Evolutionary conservation across 1,140 invertebrate genomes (phyloP), one percentile per base, ranked within the genome.

Genomic region (Neodiprion virginianus): DNA sequence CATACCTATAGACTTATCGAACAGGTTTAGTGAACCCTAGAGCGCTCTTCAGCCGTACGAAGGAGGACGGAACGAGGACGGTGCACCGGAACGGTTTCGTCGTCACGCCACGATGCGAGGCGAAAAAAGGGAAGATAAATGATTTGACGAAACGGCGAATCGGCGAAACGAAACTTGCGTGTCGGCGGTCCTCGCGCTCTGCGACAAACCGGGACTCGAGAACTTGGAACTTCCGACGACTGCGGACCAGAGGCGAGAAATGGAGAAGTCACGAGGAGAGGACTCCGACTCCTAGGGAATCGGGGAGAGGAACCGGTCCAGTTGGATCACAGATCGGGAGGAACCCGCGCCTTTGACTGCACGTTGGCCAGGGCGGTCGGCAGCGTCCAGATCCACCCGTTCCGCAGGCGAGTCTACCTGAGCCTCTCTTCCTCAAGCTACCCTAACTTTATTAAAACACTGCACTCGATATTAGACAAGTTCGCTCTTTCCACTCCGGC

Each of bases 251-350:
- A 79, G 1, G 28, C 28, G 28, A 40, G 28, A 40, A 40, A 40
- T 40, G 28, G 28, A 40, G 28, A 40, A 40, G 28, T 2, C 4
- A 40, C 1, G 28, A 40, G 2, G 47, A 69, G 68, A 73, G 69
- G 75, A 75, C 77, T 75, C 74, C 74, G 72, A 79, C 74, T 79
- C 78, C 78, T 79, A 79, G 78, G 71, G 72, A 77, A 76, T 79
- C 70, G 69, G 65, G 68, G 65, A 71, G 75, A 77, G 53, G 53
- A 79, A 79, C 78, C 78, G 78, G 78, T 79, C 78, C 53, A 79
- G 78, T 77, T 74, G 69, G 78, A 75, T 75, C 53, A 61, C 53
- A 40, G 61, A 79, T 79, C 73, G 66, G 73, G 78, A 79, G 50
- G 75, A 73, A 48, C 65, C n/a, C 28, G 28, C 1, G n/a, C 53